Base-by-base conservation (phyloP, 2,888 invertebrate species). In the Ennomos erosarius region DNA sequence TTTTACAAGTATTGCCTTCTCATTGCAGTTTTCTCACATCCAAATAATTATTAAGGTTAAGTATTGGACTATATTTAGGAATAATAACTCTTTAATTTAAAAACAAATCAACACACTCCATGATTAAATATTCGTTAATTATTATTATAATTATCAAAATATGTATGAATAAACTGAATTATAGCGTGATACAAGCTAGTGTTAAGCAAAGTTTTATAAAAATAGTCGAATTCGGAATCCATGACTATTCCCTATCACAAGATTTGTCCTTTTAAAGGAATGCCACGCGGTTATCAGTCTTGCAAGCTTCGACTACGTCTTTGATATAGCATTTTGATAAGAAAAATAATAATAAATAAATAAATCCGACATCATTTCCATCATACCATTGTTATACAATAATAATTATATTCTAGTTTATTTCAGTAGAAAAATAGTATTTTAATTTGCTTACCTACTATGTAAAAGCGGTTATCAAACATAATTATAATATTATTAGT, bases 241-340 rank as follows among this genome's bases (percentile, higher is more conserved):
- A 70, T 72, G 55, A 67, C 54, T 73, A 69, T 69, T 62, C 71
- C 66, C 62, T 84, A 86, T 88, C 85, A 85, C 87, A 83, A 78
- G 78, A 80, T 72, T 72, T 65, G 47, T 87, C 90, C 90, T 90
- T 90, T 81, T 76, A 55, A 90, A 90, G 90, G 90, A 87, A 65
- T 73, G 70, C 60, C 78, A 78, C 75, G 81, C 73, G 76, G 70
- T 63, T 74, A 71, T 90, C 90, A 90, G 90, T 90, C 91, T 91
- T 90, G 85, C 87, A 83, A 85, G 88, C 88, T 80, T 85, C 77
- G 82, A 84, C 80, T 81, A 75, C 69, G 79, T 84, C 84, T 62
- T 67, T 77, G 73, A 74, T 78, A 76, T 70, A 66, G 70, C 45
- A 55, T 49, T 57, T 38, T 42, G 37, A 49, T 9, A 47, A 26